Conservation (phyloP, 2,888 invertebrate genomes). For the Synanthedon tipuliformis region DNA sequence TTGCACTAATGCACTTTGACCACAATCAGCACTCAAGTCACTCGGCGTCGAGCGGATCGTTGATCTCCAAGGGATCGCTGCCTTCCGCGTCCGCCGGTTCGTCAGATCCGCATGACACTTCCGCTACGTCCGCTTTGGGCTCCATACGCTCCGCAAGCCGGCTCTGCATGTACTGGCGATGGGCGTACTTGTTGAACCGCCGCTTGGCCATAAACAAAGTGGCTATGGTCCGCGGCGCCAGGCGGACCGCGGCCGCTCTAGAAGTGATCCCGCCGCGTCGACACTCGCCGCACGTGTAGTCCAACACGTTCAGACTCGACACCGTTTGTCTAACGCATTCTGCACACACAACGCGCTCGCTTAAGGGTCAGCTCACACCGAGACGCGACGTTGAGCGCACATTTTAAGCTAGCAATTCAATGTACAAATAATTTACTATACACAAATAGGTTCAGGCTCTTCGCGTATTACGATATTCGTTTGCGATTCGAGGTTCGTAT, state of each 20-base stretch:
- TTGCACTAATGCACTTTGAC: constrained; percentile 3
- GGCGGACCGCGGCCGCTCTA: constrained; percentile 58
- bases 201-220: constrained; percentile 68
- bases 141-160: constrained; percentile 9
- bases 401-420: too few species aligned
- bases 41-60: constrained; percentile 7
- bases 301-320: constrained; percentile 48
- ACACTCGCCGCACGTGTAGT: constrained; percentile 65
- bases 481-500: too few species aligned
- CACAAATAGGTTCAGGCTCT: too few species aligned
- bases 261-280: constrained; percentile 64
- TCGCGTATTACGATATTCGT: too few species aligned
- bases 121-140: constrained; percentile 6
- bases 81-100: constrained; percentile 9
- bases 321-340: constrained; percentile 63
- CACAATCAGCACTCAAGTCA: not conserved
- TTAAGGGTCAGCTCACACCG: constrained; percentile 9
- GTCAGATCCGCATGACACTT: constrained; percentile 6
- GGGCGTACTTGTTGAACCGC: constrained; percentile 67
- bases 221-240: constrained; percentile 63
- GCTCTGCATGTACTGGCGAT: constrained; percentile 55
- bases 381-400: constrained; percentile 4
- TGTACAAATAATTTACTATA: too few species aligned
- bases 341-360: constrained; percentile 14
- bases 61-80: not conserved